Evolutionary conservation across 2,113 vertebrate genomes (phyloP).

Genomic region (Haemorhous mexicanus): DNA sequence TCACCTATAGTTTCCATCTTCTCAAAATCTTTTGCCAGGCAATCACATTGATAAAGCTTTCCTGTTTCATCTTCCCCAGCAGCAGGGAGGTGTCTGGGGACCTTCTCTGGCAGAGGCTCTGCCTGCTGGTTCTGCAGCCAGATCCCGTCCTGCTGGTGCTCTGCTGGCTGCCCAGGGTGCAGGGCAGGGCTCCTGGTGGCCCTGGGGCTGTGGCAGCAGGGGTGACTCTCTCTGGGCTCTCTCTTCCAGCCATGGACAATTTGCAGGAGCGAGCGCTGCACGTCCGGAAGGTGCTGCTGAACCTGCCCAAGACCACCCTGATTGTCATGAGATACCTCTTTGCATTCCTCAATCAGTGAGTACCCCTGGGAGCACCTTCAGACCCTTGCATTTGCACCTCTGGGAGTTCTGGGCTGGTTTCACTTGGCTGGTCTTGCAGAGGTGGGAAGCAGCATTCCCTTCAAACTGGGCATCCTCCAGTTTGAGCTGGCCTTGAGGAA

Average conservation of each 20-base stretch:
- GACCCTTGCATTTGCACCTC: not conserved
- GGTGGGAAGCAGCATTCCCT: too few relatives aligned
- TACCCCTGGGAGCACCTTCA: constrained; percentile 24
- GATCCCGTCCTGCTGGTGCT: not conserved
- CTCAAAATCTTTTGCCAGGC: too few relatives aligned
- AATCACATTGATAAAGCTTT: too few relatives aligned
- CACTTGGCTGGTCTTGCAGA: too few relatives aligned
- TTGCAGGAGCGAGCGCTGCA: constrained; percentile 91
- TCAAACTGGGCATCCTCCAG: too few relatives aligned
- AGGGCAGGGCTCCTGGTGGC: not conserved
- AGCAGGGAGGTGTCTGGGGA: not conserved
- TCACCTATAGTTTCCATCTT: too few relatives aligned
- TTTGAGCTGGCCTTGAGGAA: too few relatives aligned
- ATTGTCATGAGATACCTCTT: constrained; percentile 99
- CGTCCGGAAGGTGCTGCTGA: constrained; percentile 87
- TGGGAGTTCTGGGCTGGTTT: too few relatives aligned
- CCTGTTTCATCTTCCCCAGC: too few relatives aligned
- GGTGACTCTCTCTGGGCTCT: not conserved
- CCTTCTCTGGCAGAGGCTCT: not conserved
- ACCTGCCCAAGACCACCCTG: constrained; percentile 86
- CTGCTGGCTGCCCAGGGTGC: not conserved
- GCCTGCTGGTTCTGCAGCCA: not conserved
- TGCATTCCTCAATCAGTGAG: constrained; percentile 96
- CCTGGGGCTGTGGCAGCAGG: not conserved
- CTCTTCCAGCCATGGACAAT: constrained; percentile 89